Conservation (phyloP, 2,797 vertebrate species). For the Momotus momota region DNA sequence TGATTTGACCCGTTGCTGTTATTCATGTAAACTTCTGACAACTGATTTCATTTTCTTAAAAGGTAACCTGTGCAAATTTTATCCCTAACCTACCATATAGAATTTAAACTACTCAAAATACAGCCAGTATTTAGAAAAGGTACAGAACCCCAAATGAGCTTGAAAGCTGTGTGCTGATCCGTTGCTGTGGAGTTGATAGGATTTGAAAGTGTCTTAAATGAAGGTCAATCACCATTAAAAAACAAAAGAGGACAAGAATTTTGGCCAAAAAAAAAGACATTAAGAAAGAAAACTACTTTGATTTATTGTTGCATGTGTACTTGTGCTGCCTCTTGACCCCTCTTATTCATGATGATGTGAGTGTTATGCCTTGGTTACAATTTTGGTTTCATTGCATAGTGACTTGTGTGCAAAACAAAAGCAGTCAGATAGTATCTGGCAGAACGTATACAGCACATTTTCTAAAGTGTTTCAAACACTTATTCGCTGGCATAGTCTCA, state of each 20-base stretch:
- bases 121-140: background rate
- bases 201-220: background rate
- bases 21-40: background rate
- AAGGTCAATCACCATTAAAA: background rate
- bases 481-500: background rate
- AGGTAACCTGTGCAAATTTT: background rate
- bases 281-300: background rate
- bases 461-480: background rate
- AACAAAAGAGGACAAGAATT: background rate
- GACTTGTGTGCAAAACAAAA: background rate
- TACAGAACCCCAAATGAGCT: background rate
- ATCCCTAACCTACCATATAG: background rate
- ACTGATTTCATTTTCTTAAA: background rate
- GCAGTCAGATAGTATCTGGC: background rate
- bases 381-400: background rate
- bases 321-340: background rate
- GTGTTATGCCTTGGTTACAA: background rate
- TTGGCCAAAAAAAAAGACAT: background rate
- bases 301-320: background rate
- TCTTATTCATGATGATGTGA: background rate
- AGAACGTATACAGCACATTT: background rate
- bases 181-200: background rate
- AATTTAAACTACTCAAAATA: background rate
- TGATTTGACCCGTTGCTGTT: background rate
- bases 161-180: background rate